Percentiles rank a stretch among this genome's conserved stretches.
These are phyloP conservation scores for Hyppa rectilinea DNA, from an alignment of 2,888 invertebrate species.

Conservation along the genomic window DNA sequence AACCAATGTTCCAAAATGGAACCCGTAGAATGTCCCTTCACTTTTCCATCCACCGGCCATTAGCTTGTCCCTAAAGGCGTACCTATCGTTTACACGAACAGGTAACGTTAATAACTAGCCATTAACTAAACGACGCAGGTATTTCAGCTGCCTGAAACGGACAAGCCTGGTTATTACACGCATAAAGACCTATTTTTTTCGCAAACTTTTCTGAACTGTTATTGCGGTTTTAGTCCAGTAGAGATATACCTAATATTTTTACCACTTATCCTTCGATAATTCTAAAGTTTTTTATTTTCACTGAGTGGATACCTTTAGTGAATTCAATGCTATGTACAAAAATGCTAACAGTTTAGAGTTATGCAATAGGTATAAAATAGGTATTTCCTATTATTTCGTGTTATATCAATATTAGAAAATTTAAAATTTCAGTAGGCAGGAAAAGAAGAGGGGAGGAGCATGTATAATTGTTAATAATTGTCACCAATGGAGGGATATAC, in stretches of 20 bases:
- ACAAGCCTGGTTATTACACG: constrained; percentile 39
- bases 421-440: not conserved
- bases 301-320: no score
- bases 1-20: constrained; percentile 26
- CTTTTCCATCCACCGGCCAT: constrained; percentile 46
- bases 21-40: constrained; percentile 22
- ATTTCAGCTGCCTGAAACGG: constrained; percentile 47
- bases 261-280: no score
- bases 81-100: constrained; percentile 51
- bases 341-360: no score
- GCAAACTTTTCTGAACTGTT: constrained; percentile 27
- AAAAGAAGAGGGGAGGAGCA: not conserved
- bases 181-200: constrained; percentile 46
- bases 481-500: not conserved
- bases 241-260: no score
- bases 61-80: constrained; percentile 45
- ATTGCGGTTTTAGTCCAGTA: no score
- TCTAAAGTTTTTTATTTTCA: no score
- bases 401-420: no score
- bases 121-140: constrained; percentile 59
- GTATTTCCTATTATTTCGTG: no score
- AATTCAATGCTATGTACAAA: no score
- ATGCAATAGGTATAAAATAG: no score
- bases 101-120: constrained; percentile 58
- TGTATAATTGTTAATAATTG: not conserved